A percentile compares a stretch with the other conserved stretches of the same genome.
Conservation (phyloP, 2,888 invertebrate genomes). For the Drosophila melanosoma region DNA sequence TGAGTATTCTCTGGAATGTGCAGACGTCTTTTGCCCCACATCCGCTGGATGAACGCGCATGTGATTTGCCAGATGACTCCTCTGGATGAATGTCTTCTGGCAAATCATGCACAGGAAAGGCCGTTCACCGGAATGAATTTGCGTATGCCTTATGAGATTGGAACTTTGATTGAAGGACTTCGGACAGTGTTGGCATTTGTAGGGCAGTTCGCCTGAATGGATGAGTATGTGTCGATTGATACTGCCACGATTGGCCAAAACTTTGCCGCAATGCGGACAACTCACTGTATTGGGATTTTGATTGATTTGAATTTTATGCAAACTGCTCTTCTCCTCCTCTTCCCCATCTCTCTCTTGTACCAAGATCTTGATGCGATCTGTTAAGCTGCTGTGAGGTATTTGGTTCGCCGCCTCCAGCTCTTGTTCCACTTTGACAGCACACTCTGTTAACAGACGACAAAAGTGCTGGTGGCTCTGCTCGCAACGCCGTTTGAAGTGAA, state of each 20-base stretch:
- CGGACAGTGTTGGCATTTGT: constrained; percentile 13
- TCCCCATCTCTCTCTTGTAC: neutral
- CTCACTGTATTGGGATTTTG: neutral
- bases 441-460: constrained; percentile 32
- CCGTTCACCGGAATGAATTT: constrained; percentile 65
- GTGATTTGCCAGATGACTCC: constrained; percentile 16
- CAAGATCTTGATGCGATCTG: constrained; percentile 1
- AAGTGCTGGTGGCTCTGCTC: constrained; percentile 69
- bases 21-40: constrained; percentile 4
- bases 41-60: constrained; percentile 6
- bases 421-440: constrained; percentile 3
- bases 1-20: constrained; percentile 14
- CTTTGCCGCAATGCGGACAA: constrained; percentile 17
- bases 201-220: constrained; percentile 30
- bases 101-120: constrained; percentile 19
- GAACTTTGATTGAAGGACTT: constrained; percentile 23
- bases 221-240: constrained; percentile 25
- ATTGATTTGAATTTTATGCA: neutral
- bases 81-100: constrained; percentile 18
- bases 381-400: neutral
- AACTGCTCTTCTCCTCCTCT: neutral
- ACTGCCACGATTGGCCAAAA: constrained; percentile 5
- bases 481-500: constrained; percentile 74
- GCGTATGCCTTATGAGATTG: constrained; percentile 86
- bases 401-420: neutral